Evolutionary conservation across 2,888 invertebrate species (phyloP), one percentile per base, ranked within the genome.

Genomic region (Platerodrilus igneus): DNA sequence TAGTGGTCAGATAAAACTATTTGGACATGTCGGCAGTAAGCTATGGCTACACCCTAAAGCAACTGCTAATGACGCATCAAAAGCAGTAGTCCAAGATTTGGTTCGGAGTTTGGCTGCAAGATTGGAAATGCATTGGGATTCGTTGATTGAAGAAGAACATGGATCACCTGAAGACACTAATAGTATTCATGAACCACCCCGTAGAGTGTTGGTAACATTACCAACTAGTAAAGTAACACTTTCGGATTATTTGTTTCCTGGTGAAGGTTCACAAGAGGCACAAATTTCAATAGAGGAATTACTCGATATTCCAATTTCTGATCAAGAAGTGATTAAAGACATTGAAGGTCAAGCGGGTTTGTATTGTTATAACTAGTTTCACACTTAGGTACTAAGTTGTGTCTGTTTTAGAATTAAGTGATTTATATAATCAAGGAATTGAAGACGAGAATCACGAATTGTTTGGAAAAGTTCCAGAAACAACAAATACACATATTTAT

Each of bases 101-200:
- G 73, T 92, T 47, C 74, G 93, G 41, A 93, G 93, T 35, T 69
- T 94, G 39, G 79, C 84, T 7, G 83, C 91, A 7, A 74, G 94
- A 45, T 79, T 93, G 59, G 90, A 91, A 57, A 86, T 94, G 77
- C 89, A 93, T 61, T 92, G 90, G 74, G 93, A 93, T 68, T 92
- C 92, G 37, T 72, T 93, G 35, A 86, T 90, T 52, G 89, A 89
- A 67, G 89, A 88, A 62, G 81, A 81, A 58, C 79, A 78, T 62
- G 72, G 78, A 40, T 72, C 78, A 28, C 79, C 81, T 16, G 83
- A 83, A 76, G 85, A 84, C 59, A 78, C 80, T 51, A 79, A 84
- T 32, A 86, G 88, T 48, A 77, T 89, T 50, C 92, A 92, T 58
- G 92, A 93, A 66, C 90, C 91, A 1, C 94, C 94, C 0, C 76